Percentiles rank a stretch among this genome's conserved stretches.
These are phyloP conservation scores for Menidia menidia DNA, from an alignment of 2,797 vertebrate genomes.

Conservation along the genomic window DNA sequence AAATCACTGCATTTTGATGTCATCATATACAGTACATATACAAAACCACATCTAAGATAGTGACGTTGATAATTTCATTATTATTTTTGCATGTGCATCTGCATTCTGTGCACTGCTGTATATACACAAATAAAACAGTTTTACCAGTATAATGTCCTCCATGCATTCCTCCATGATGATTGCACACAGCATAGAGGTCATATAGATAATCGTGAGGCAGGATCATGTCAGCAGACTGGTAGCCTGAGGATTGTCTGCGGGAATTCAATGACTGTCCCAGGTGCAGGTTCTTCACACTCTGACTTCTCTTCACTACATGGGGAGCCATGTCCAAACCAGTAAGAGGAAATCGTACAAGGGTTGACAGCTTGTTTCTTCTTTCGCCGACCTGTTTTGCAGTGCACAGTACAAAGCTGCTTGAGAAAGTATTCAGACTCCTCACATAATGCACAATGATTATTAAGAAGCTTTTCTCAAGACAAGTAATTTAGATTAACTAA, in stretches of 20 bases:
- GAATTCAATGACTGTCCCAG: slow-evolving; percentile 78
- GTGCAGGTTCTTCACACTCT: slow-evolving; percentile 72
- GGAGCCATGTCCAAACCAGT: slow-evolving; percentile 91
- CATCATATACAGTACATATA: no score
- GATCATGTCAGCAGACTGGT: slow-evolving; percentile 63
- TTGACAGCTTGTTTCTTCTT: slow-evolving; percentile 91
- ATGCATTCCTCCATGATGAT: slow-evolving; percentile 95
- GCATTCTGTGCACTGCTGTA: no score
- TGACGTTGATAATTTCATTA: no score
- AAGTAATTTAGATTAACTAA: no score
- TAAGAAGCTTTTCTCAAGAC: no score
- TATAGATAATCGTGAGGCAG: slow-evolving; percentile 86
- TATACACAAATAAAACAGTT: background rate
- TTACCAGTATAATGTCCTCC: slow-evolving; percentile 95
- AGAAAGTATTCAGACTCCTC: no score
- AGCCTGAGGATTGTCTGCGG: slow-evolving; percentile 78
- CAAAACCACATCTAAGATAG: no score
- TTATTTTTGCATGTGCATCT: no score
- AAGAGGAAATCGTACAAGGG: slow-evolving; percentile 89
- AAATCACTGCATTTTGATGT: no score
- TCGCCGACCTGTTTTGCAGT: slow-evolving; percentile 83
- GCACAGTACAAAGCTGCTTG: background rate
- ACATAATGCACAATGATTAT: no score
- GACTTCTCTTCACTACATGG: slow-evolving; percentile 87
- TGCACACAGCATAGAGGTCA: slow-evolving; percentile 94